Evolutionary conservation across 2,113 vertebrate genomes (phyloP), one percentile per base, ranked within the genome.

Genomic region (Heterotilapia buettikoferi): DNA sequence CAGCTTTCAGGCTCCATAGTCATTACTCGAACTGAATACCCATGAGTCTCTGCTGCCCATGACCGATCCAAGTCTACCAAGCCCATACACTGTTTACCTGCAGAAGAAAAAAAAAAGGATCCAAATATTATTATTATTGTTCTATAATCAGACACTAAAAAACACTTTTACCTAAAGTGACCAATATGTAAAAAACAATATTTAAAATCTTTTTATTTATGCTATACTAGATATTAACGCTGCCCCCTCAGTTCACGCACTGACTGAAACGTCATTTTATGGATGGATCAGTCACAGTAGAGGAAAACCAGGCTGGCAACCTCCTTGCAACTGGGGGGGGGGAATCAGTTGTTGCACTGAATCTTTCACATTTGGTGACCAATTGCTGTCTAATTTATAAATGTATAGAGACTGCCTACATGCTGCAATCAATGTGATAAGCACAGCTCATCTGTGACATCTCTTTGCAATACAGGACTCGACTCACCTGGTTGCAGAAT

Each of bases 1-100:
- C 99, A 99, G 80, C 97, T 98, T 89, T 98, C 97, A 10, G 98
- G 98, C 95, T 98, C 97, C 99, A 99, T 99, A 59, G 98, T 98
- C 83, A 98, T 97, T 88, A 99, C 97, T 85, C 93, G 95, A 54
- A 98, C 97, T 1, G 94, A 96, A 93, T 98, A 99, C 38, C 97
- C 97, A 6, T 5, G 89, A 87, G 96, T 95, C 95, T 98, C 98
- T n/a, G 98, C 98, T 59, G 96, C 97, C 97, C 97, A 97, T 1
- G 98, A 97, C 24, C 98, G 97, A 92, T 99, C 99, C 95, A 99
- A 92, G 91, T 99, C 99, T 24, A 99, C 99, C 84, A 99, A 96
- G 53, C 97, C 98, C 99, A 99, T 99, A 86, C 99, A 99, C 57
- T 97, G 97, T 84, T 99, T 99, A 68, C 98, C 98, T 99, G 95